A percentile compares a stretch with the other conserved stretches of the same genome.
phyloP scores from a whole-genome alignment of 2,888 invertebrate genomes.

The Eubasilissa splendida region DNA sequence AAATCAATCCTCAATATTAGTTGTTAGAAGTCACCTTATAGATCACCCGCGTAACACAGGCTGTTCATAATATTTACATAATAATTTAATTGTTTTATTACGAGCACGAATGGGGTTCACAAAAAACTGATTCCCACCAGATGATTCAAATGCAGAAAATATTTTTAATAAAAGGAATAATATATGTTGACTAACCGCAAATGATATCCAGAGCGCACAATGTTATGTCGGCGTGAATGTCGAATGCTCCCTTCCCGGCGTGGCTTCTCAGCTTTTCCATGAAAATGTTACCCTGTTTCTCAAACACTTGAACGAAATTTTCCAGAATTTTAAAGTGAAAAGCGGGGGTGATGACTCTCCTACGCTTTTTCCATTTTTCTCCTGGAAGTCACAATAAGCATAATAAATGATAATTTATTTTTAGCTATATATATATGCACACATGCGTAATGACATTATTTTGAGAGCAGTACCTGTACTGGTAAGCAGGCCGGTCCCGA shows the following conservation, averaged over 20 bases:
- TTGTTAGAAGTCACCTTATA: no score
- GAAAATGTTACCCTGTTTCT: conserved; percentile 75
- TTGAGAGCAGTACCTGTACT: no score
- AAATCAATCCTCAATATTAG: no score
- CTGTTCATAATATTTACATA: no score
- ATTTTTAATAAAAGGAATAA: neutral
- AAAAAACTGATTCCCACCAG: no score
- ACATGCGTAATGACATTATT: no score
- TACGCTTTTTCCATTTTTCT: conserved; percentile 76
- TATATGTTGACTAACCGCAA: conserved; percentile 68
- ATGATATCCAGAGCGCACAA: conserved; percentile 76
- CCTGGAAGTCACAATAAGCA: conserved; percentile 62
- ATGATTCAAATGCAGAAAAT: no score
- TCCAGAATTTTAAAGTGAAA: conserved; percentile 86
- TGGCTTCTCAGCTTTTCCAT: conserved; percentile 70
- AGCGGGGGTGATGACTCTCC: conserved; percentile 83
- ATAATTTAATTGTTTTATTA: no score
- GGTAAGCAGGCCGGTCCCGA: no score
- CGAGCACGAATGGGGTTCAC: no score
- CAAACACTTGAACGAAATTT: conserved; percentile 80
- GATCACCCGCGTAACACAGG: no score
- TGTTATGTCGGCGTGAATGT: conserved; percentile 76
- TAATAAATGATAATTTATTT: neutral
- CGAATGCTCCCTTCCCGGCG: conserved; percentile 67
- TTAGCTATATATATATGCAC: no score